Evolutionary conservation across 92 coral and sea anemone species (phyloP), one percentile per base, ranked within the genome.

Genomic region (Siderastrea radians): DNA sequence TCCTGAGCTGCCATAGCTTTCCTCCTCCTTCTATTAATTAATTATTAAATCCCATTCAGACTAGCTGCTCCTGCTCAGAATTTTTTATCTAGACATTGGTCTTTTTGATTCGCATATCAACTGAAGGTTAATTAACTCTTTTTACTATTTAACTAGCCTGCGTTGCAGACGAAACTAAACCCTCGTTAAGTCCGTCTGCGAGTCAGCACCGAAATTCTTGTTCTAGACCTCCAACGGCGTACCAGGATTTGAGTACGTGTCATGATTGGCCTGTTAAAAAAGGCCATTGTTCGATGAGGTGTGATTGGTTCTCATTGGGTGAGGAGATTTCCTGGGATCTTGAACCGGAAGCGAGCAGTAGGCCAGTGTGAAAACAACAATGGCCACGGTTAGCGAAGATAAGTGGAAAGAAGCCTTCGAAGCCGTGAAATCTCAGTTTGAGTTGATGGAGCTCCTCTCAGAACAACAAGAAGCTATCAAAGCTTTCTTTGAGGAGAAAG

Each of bases 401-500:
- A 67, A 67, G 72, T 67, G 72, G 46, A 67, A 67, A 43, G 72
- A 19, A 67, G 72, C 72, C 72, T 43, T 67, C 17, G 10, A 19
- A 13, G 72, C 72, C 6, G 72, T 67, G 46, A 67, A 67, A 67
- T 11, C 72, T n/a, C 72, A 89, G 77, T 93, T 93, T 85, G 89
- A 92, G 84, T 9, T 92, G 1, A 80, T 74, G 17, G 76, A 66
- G 45, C 89, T 92, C 74, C 82, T 83, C 49, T 83, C 86, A 16
- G 94, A 91, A 67, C 92, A 92, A 45, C 45, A 87, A 72, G 67
- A 79, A 10, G 74, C 92, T 9, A 70, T 82, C 57, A 76, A 79
- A 62, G 85, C 79, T n/a, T 91, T 91, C 63, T 73, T 92, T 16
- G 43, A 78, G 67, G 85, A 72, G 46, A 6, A 46, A 48, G 72